Conservation (phyloP, 2,888 invertebrate genomes). For the Zele albiditarsus region DNA sequence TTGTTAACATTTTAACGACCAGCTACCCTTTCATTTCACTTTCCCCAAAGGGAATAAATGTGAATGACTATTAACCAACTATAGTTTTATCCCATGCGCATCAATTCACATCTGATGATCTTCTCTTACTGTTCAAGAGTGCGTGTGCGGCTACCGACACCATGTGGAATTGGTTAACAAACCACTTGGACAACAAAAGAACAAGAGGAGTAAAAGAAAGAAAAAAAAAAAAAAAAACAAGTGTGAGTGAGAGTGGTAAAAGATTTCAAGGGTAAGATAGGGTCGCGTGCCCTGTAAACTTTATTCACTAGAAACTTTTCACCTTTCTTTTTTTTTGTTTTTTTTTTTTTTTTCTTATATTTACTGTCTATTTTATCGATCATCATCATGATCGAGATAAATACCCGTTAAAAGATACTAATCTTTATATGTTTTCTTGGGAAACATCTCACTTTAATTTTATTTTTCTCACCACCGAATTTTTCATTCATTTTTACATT, state of each 20-base stretch:
- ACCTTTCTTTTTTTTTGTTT: conserved; percentile 25
- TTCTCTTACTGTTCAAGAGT: background rate
- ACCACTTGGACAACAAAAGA: conserved; percentile 24
- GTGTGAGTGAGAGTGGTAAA: background rate
- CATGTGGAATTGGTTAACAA: conserved; percentile 32
- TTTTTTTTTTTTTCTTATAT: conserved; percentile 29
- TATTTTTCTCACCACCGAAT: conserved; percentile 12
- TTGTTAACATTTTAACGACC: background rate
- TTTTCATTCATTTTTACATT: no score
- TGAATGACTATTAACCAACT: conserved; percentile 8
- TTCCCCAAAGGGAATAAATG: background rate
- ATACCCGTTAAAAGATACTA: background rate
- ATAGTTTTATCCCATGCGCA: background rate
- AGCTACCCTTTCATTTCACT: background rate
- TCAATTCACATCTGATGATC: background rate
- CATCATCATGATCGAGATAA: background rate
- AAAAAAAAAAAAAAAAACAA: background rate
- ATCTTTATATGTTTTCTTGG: conserved; percentile 30
- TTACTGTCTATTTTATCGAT: conserved; percentile 23
- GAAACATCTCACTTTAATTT: conserved; percentile 49
- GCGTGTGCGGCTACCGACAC: conserved; percentile 15
- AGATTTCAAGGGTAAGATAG: conserved; percentile 38
- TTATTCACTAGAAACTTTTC: conserved; percentile 24
- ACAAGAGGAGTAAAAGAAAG: background rate
- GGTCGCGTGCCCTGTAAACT: conserved; percentile 36